phyloP scores from a whole-genome alignment of 2,113 vertebrate species.

The Murina feae region DNA sequence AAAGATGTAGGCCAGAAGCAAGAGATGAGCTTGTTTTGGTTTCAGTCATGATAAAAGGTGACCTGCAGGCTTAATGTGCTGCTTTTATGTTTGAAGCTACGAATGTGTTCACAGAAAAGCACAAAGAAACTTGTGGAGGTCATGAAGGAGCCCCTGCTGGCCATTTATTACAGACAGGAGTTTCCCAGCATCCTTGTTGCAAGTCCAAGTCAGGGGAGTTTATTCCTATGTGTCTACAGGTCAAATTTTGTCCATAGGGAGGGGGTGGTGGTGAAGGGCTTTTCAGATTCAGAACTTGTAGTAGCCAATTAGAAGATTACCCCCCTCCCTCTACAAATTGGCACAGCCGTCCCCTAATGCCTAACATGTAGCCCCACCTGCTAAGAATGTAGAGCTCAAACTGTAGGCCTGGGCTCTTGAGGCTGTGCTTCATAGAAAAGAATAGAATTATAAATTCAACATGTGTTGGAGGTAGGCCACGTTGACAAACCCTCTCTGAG shows the following conservation, averaged over 20 bases:
- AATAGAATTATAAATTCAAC: neutral
- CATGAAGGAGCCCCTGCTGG: neutral
- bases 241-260: neutral
- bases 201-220: neutral
- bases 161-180: neutral
- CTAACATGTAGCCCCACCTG: accelerated
- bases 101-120: conserved; percentile 3
- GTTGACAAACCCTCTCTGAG: neutral
- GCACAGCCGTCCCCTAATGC: neutral
- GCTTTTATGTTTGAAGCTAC: conserved; percentile 15
- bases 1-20: conserved; percentile 1
- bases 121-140: neutral
- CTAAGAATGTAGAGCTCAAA: neutral
- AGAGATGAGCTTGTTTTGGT: neutral
- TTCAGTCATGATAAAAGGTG: neutral
- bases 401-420: neutral
- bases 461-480: neutral
- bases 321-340: neutral
- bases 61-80: neutral
- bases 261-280: neutral
- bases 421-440: neutral
- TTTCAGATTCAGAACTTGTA: conserved; percentile 34
- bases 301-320: neutral
- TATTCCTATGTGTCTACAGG: neutral
- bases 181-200: neutral